Percentiles rank a stretch among this genome's conserved stretches.
phyloP scores from a whole-genome alignment of 2,797 vertebrate genomes.

The Danio jaintianensis region DNA sequence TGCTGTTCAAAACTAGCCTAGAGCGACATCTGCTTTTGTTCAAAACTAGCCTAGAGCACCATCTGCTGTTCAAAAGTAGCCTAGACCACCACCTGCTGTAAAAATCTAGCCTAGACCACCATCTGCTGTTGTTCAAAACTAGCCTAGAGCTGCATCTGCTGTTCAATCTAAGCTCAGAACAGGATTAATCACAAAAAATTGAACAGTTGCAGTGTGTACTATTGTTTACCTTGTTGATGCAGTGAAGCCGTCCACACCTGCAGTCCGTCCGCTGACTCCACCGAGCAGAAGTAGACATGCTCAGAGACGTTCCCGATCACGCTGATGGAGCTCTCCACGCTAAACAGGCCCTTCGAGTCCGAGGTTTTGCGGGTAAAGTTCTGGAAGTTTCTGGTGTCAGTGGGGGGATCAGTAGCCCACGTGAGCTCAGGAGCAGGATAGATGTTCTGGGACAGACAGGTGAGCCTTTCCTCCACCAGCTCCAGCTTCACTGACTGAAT shows the following conservation, averaged over 20 bases:
- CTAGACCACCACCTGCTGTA: no score
- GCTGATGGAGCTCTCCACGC: constrained; percentile 74
- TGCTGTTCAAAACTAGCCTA: no score
- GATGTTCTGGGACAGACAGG: constrained; percentile 77
- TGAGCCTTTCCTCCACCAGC: constrained; percentile 69
- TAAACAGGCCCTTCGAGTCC: constrained; percentile 78
- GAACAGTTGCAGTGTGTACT: not conserved
- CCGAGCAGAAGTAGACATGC: constrained; percentile 77
- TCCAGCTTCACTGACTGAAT: constrained; percentile 77
- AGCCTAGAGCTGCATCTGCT: no score
- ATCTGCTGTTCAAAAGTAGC: no score
- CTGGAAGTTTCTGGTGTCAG: constrained; percentile 59
- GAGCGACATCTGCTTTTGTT: no score
- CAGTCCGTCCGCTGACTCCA: constrained; percentile 74
- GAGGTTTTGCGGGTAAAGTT: constrained; percentile 73
- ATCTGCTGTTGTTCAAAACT: no score
- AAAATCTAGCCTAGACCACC: no score
- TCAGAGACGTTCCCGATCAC: constrained; percentile 71
- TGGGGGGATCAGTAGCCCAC: constrained; percentile 76
- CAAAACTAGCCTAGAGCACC: no score
- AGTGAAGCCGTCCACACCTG: constrained; percentile 79
- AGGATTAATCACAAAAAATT: not conserved
- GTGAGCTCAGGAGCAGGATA: constrained; percentile 77
- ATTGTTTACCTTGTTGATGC: constrained; percentile 75
- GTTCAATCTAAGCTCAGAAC: not conserved